Evolutionary conservation across 2,113 vertebrate genomes (phyloP).

Genomic region (Psammodynastes pulverulentus): DNA sequence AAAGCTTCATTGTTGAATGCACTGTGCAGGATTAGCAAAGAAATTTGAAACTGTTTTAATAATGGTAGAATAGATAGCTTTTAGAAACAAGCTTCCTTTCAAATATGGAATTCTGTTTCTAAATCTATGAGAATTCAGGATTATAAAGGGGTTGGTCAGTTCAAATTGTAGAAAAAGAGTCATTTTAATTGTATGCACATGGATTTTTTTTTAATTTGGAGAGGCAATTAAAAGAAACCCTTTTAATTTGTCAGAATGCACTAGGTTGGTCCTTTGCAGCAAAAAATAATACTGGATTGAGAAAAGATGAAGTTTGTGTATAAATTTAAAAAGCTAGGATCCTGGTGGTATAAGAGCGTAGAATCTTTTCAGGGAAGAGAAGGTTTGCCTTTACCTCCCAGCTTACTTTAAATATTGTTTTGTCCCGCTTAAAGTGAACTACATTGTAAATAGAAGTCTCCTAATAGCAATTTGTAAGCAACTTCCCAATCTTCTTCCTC

Average conservation of each 20-base stretch:
- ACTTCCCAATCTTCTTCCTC: background rate
- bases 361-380: background rate
- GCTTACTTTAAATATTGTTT: background rate
- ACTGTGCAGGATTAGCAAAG: background rate
- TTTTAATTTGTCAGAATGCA: background rate
- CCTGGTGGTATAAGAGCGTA: background rate
- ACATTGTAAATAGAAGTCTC: background rate
- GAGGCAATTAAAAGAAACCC: background rate
- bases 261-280: too few relatives aligned
- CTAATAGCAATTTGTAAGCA: background rate
- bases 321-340: background rate
- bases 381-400: background rate
- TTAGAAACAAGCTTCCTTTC: background rate
- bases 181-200: background rate
- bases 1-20: constrained; percentile 1
- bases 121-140: background rate
- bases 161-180: background rate
- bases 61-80: constrained; percentile 26
- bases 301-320: background rate
- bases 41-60: background rate
- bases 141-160: background rate
- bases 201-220: background rate
- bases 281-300: background rate
- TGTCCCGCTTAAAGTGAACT: background rate
- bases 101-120: background rate